phyloP scores from a whole-genome alignment of 1,140 invertebrate genomes.

The Acromyrmex heyeri region DNA sequence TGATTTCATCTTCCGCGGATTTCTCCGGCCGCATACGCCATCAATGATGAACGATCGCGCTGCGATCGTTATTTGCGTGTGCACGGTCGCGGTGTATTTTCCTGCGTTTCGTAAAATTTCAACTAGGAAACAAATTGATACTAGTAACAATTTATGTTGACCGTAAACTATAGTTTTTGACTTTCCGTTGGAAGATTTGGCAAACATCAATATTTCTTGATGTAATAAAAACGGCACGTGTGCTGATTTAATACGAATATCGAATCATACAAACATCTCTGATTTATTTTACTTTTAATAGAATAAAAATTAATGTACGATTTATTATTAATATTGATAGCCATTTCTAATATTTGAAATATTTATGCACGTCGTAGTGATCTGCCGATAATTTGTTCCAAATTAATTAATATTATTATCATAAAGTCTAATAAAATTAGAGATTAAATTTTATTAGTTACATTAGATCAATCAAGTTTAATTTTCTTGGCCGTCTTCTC shows the following conservation, averaged over 20 bases:
- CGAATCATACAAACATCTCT: neutral
- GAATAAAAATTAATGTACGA: constrained; percentile 12
- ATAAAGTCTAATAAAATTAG: neutral
- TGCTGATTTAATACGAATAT: constrained; percentile 37
- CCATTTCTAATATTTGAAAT: neutral
- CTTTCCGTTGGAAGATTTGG: constrained; percentile 42
- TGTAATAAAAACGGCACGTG: constrained; percentile 2
- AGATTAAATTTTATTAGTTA: neutral
- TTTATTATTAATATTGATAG: neutral
- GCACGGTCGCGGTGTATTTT: constrained; percentile 3
- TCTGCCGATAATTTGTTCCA: constrained; percentile 2
- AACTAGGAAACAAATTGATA: constrained; percentile 44
- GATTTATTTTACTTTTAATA: neutral
- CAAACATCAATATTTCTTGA: constrained; percentile 54
- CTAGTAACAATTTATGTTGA: constrained; percentile 41
- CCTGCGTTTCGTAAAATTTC: constrained; percentile 31
- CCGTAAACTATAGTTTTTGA: constrained; percentile 47
- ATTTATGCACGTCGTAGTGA: neutral
- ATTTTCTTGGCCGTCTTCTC: constrained; percentile 15
- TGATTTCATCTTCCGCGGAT: constrained; percentile 41
- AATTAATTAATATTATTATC: neutral
- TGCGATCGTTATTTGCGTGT: constrained; percentile 38
- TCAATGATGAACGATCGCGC: constrained; percentile 38
- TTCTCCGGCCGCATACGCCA: constrained; percentile 7
- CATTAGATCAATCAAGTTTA: constrained; percentile 5